Percentiles rank a stretch among this genome's conserved stretches.
Conservation (phyloP, 64 coral and sea anemone species). For the Stylophora pistillata region DNA sequence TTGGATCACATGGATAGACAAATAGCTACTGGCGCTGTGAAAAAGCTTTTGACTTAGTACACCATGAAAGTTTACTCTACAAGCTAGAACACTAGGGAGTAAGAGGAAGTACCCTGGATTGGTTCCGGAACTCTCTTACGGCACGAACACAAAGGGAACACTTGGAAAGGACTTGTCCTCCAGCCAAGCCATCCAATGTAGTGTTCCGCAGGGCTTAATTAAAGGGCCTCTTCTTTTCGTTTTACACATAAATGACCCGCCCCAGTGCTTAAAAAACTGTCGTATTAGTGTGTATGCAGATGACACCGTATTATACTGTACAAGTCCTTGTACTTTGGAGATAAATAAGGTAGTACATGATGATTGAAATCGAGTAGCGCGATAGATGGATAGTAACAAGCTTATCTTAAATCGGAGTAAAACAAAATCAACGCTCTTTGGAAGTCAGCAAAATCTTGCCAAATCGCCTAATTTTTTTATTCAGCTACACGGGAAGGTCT, state of each 20-base stretch:
- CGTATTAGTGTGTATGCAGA: no score
- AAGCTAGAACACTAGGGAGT: slow-evolving; percentile 48
- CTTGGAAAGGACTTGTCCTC: not conserved
- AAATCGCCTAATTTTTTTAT: not conserved
- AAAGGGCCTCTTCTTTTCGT: not conserved
- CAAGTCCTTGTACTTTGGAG: no score
- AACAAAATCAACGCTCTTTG: not conserved
- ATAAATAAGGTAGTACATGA: no score
- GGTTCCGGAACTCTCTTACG: slow-evolving; percentile 28
- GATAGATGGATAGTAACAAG: not conserved
- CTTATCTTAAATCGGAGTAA: not conserved
- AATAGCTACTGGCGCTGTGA: slow-evolving; percentile 10
- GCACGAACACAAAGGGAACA: no score
- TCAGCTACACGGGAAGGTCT: not conserved
- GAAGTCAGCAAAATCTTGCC: not conserved
- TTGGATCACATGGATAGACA: no score
- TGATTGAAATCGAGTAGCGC: not conserved
- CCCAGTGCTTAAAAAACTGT: no score
- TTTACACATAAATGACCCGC: no score
- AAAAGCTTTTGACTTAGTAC: slow-evolving; percentile 9
- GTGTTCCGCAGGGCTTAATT: slow-evolving; percentile 1
- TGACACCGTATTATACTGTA: no score
- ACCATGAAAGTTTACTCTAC: slow-evolving; percentile 5
- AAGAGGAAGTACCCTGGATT: not conserved
- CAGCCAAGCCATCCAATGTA: not conserved